Base-by-base conservation (phyloP, 1,140 invertebrate genomes). In the Trichomalopsis sarcophagae region DNA sequence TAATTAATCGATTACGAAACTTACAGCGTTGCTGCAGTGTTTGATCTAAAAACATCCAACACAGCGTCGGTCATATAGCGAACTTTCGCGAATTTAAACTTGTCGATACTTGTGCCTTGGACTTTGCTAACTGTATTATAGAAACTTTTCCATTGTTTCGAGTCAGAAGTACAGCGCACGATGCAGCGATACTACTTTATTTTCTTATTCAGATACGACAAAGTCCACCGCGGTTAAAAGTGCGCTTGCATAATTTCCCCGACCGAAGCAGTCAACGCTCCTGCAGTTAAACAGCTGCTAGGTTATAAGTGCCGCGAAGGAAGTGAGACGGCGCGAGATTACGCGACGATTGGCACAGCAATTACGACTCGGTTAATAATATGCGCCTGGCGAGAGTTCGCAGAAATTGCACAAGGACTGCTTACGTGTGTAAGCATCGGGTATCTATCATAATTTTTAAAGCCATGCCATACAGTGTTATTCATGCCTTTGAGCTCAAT, bases 261-360 rank as follows among this genome's bases (percentile, higher is more conserved):
- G 17, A 21, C 50, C 82, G 21, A 44, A 11, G 17, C 50, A 80
- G 78, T 84, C 78, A 84, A n/a, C 76, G 66, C 40, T 36, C 17
- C 13, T 50, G 73, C 10, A 79, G 55, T 82, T 27, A 73, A 82
- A 74, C 73, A 74, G n/a, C 17, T 14, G 71, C 47, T 68, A 83
- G 50, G 71, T 62, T 78, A 71, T 27, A 50, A 40, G 40, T 69
- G 69, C 55, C 27, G 14, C 68, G 68, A 27, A 69, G 62, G 40
- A 82, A 14, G 1, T 27, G 27, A 27, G 27, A 27, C 27, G 27
- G 27, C 4, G 47, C 50, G 87, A 88, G 84, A 89, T 88, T 89
- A 86, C 86, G 85, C 86, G 83, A 87, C 88, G 87, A 88, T 89
- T 88, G 88, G 87, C 86, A 84, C 68, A 44, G 71, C 50, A 76